Base-by-base conservation (phyloP, 2,113 vertebrate species). In the Vidua macroura region DNA sequence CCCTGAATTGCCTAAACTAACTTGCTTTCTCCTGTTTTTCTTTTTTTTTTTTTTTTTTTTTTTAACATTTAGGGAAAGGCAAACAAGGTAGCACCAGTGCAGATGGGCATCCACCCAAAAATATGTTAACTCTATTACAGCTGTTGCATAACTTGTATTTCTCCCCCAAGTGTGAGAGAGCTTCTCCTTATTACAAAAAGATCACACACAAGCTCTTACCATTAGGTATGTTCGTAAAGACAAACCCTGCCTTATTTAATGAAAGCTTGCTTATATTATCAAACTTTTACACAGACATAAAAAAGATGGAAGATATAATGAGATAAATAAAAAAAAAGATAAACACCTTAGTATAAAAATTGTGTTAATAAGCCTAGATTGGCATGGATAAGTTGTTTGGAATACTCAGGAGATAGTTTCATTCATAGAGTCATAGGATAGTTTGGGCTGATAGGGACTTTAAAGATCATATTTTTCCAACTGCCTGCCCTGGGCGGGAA, bases 401-500 rank as follows among this genome's bases (percentile, higher is more conserved):
- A 67, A 59, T 23, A 30, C 6, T 28, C 21, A 41, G 10, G 5
- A 56, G 18, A 66, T 1, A 41, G 10, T 13, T 74, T 73, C 41
- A 16, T 1, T 77, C 13, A 49, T 7, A n/a, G 23, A 49, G 28
- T 24, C 37, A 43, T 7, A 37, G 22, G 23, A 20, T 21, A 11
- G 7, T 74, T 59, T 59, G 23, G 2, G 3, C 59, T 39, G 19
- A 4, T 18, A 59, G 8, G 3, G 5, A 39, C 13, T 9, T 37
- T 58, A 44, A 66, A 64, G 15, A 44, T 9, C 5, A 15, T 33
- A 19, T 37, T 43, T 33, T 67, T 66, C 15, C 33, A 74, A 17
- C 4, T 2, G 0, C 11, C 9, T 41, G 11, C 6, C 7, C 10
- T 7, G 8, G 13, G 3, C 28, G 52, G 52, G 9, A 23, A 9